Percentiles rank a stretch among this genome's conserved stretches.
Evolutionary conservation across 1,140 invertebrate genomes (phyloP).

Genomic region (Tetramorium alpestre): DNA sequence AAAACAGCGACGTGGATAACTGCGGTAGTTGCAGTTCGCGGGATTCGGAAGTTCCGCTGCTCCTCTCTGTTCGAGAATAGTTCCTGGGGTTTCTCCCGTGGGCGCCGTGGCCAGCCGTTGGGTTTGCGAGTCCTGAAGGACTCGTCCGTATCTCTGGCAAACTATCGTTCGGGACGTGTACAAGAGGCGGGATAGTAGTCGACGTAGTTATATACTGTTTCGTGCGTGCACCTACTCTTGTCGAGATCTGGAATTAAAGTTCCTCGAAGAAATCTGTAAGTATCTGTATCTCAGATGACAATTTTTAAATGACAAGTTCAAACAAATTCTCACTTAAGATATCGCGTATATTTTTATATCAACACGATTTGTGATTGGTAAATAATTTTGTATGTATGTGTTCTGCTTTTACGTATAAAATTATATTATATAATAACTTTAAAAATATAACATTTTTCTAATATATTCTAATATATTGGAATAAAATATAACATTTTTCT

Average conservation of each 20-base stretch:
- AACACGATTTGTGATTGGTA: background rate
- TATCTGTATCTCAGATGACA: background rate
- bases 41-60: conserved; percentile 75
- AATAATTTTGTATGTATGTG: background rate
- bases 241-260: conserved; percentile 53
- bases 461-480: no score
- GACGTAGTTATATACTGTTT: conserved; percentile 62
- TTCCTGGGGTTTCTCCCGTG: conserved; percentile 78
- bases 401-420: background rate
- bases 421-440: background rate
- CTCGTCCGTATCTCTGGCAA: conserved; percentile 79
- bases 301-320: background rate
- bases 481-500: background rate
- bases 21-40: conserved; percentile 75
- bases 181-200: conserved; percentile 66
- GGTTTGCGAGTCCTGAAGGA: conserved; percentile 80
- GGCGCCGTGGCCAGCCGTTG: conserved; percentile 77
- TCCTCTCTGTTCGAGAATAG: conserved; percentile 72
- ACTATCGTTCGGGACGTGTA: conserved; percentile 79
- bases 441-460: background rate
- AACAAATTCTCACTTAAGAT: background rate
- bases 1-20: conserved; percentile 78
- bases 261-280: conserved; percentile 37
- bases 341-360: background rate
- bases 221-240: conserved; percentile 30